Evolutionary conservation across 2,113 vertebrate genomes (phyloP), one percentile per base, ranked within the genome.

Genomic region (Benitochromis conjunctus): DNA sequence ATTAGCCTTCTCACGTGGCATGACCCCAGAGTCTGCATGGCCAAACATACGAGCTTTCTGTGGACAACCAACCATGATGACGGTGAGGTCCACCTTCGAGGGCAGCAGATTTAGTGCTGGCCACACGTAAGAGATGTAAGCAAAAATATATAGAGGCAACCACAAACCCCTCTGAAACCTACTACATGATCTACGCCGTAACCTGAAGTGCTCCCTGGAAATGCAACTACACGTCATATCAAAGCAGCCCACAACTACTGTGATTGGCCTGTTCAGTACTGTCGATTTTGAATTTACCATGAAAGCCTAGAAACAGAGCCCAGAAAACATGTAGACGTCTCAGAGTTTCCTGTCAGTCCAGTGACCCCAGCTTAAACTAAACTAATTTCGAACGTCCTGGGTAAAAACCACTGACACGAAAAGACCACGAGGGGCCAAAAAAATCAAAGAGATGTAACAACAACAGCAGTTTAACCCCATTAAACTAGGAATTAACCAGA

Each of bases 1-100:
- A 95, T 95, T 93, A 91, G 89, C 90, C 80, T 87, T 79, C 55
- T 54, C 54, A 92, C 81, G 74, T 66, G 86, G 89, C 80, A 36
- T 34, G 88, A 89, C 84, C 55, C 43, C 79, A 60, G 76, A 84
- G 91, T 91, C 87, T 29, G 53, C 31, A 26, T 24, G 43, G 66
- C 57, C 64, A 83, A 94, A 87, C 77, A 90, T 90, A 94, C 31
- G 85, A 53, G 80, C 57, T 29, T 48, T 82, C 71, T 86, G 80
- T 77, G 77, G 85, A 90, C 85, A 48, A 88, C 79, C 48, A 76
- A 7, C 69, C 79, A 29, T 80, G 78, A 91, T n/a, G 16, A 74
- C 14, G 21, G 79, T 29, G 57, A 81, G 78, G 71, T 81, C 80
- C 2, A 29, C 57, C 57, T 76, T 0, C 79, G 60, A 80, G 54